Base-by-base conservation (phyloP, 2,797 vertebrate species). In the Anabacerthia variegaticeps region DNA sequence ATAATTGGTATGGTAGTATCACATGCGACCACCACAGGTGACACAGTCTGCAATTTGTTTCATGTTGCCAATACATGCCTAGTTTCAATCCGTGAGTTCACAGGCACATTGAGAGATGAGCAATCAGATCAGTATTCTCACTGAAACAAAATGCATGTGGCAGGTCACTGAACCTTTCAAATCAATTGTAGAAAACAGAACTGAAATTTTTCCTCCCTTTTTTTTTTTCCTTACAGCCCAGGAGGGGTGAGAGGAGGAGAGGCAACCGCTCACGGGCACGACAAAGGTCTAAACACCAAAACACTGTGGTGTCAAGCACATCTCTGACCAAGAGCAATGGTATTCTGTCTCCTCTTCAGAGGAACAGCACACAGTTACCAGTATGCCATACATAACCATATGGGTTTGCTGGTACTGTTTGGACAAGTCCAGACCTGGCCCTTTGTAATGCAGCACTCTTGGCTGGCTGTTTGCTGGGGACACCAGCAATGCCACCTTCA, bases 311-410 rank as follows among this genome's bases (percentile, higher is more conserved):
- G 9, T 24, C 3, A 3, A 58, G 41, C 10, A 22, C 0, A 46
- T 3, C 28, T 26, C 43, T 69, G 56, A 18, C 46, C 36, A 88
- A 36, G 26, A 88, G 17, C 76, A 87, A 36, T 5, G 10, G 20
- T 13, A 66, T 46, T 81, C 54, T 69, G 48, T 2, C 2, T 17
- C 8, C 16, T 32, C 39, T 59, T 26, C 41, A 65, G 36, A 56
- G 36, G 12, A 76, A n/a, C 4, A 27, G 75, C 32, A 68, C 16
- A 39, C 16, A 65, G 20, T 7, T 41, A 61, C 2, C 21, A 39
- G 32, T n/a, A 48, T 20, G 34, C 37, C 30, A 48, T 4, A 36
- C 0, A 1, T 30, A 91, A 61, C 30, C 34, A 52, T 0, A 0
- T 17, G 37, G n/a, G 19, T 28, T 82, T 37, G 79, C 59, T 79